Evolutionary conservation across 2,797 vertebrate genomes (phyloP), one percentile per base, ranked within the genome.

Genomic region (Decapterus maruadsi): DNA sequence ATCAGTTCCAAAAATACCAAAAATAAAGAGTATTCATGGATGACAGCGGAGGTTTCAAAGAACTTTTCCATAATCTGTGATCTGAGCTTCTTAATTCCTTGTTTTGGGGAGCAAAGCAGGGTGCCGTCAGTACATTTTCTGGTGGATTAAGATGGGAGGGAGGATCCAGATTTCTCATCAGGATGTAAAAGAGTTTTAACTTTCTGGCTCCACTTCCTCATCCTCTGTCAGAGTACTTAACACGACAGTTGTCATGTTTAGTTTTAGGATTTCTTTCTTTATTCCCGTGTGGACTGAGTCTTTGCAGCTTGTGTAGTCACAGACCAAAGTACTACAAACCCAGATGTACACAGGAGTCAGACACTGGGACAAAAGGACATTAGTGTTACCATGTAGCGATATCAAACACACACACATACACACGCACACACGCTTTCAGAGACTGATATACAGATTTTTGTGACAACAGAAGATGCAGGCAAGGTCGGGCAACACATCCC

Each of bases 261-360:
- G 16, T 72, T 80, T 78, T 8, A 57, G 46, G 59, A 54, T 75
- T 72, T 72, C 42, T 69, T 9, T 54, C 43, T 75, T 75, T 73
- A 50, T 78, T 76, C 65, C 68, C 19, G 17, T 66, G 63, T 53
- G 67, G 72, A 57, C 31, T 48, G 13, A 57, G 42, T 60, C 59
- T 70, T 53, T 68, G 34, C 57, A 71, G 66, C 69, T n/a, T 6
- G 10, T 22, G n/a, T 40, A 55, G 40, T 66, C 67, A 56, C 48
- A 72, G 54, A 72, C 56, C 10, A 65, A 51, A 46, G 65, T 40
- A 51, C 34, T n/a, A 9, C 53, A 75, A 56, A 46, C 50, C 45
- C 43, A 58, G 11, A 59, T 54, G 13, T 40, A 19, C 56, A 62
- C 29, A 65, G 34, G 40, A 69, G 19, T 57, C 26, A 67, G 53